Conservation (phyloP, 2,888 invertebrate species). For the Drosophila fulvimacula region DNA sequence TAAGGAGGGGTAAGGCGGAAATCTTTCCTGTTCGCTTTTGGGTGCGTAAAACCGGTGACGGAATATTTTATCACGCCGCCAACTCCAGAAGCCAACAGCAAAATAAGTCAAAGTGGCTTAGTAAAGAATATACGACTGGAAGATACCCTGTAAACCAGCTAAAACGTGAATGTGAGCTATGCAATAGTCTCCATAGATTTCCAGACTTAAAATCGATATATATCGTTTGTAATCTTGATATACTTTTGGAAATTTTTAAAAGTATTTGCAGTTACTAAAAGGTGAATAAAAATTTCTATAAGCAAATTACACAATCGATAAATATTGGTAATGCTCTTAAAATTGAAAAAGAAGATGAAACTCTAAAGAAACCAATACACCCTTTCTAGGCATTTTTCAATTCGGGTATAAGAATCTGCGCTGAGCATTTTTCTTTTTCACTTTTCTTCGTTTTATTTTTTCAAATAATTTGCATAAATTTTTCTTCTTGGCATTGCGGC, state of each 20-base stretch:
- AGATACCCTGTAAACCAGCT: slow-evolving; percentile 1
- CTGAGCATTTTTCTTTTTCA: slow-evolving; percentile 29
- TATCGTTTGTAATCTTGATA: too few species aligned
- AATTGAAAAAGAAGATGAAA: too few species aligned
- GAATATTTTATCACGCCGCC: slow-evolving; percentile 60
- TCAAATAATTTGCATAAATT: slow-evolving; percentile 66
- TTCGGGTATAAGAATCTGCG: slow-evolving; percentile 36
- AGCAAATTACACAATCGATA: too few species aligned
- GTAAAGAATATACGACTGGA: background rate
- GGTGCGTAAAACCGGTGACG: slow-evolving; percentile 51
- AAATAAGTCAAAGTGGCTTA: slow-evolving; percentile 2
- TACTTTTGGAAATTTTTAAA: too few species aligned
- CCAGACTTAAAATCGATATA: too few species aligned
- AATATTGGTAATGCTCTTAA: too few species aligned
- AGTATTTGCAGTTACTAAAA: too few species aligned
- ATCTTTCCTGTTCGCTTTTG: slow-evolving; percentile 22
- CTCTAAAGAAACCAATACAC: background rate
- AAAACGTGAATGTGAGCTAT: too few species aligned
- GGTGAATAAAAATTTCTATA: too few species aligned
- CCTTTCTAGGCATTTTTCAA: background rate
- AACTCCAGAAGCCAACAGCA: slow-evolving; percentile 45
- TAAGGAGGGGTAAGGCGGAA: slow-evolving; percentile 7
- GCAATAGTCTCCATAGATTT: too few species aligned
- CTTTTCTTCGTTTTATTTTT: slow-evolving; percentile 24
- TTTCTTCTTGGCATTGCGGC: slow-evolving; percentile 53